Evolutionary conservation across 2,888 invertebrate genomes (phyloP), one percentile per base, ranked within the genome.

Genomic region (Ceraclea dissimilis): DNA sequence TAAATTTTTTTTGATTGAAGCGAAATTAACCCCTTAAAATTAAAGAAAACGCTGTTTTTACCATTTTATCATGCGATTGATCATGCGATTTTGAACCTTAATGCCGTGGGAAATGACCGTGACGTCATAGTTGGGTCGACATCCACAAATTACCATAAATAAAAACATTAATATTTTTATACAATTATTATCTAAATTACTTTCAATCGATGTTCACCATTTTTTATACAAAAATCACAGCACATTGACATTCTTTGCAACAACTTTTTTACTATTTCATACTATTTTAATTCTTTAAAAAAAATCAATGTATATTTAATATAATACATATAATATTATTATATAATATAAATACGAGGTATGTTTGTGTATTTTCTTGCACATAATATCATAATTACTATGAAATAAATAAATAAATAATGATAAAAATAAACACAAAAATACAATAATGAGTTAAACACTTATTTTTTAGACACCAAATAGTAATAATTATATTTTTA

Each of bases 211-310:
- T 39, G 2, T 16, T 39, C 4, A 39, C 39, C 39, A 13, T 54
- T 51, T 53, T 52, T 48, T 60, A 54, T 57, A 58, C 53, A 54
- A 54, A 60, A 62, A 62, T 62, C 62, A 62, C 62, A 62, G 62
- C 61, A 60, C 62, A 13, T 39, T 39, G 39, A 39, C 39, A 39
- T 13, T 39, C 39, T 13, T 39, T 39, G 16, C 39, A 39, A 39
- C 2, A 39, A 26, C 4, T 26, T 57, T 47, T 49, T 44, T 59
- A 52, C 39, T 34, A 54, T 51, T 55, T 52, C 52, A 57, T 18
- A 10, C 8, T 46, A 46, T 19, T 46, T n/a, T 19, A 18, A 18
- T 8, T 39, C 26, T 26, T 39, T 31, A 31, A 39, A 39, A 39
- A 39, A 39, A 26, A 26, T 26, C 39, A 39, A 39, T 39, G 16